Conservation (phyloP, 1,140 invertebrate genomes). For the Drosophila sechellia region DNA sequence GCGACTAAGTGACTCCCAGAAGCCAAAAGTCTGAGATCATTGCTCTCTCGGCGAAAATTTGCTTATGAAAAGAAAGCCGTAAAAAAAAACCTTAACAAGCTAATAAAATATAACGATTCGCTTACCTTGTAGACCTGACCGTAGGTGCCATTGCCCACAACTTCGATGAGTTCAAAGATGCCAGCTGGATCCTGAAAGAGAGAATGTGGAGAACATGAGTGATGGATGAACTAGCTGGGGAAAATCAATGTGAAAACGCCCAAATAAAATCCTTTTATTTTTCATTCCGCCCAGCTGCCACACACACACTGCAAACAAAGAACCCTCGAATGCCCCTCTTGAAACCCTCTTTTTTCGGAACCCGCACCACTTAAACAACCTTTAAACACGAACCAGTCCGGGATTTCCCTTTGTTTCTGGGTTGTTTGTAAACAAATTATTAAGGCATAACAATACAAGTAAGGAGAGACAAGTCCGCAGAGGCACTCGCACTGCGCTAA, state of each 20-base stretch:
- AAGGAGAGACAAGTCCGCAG: conserved; percentile 44
- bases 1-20: conserved; percentile 48
- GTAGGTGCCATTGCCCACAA: conserved; percentile 99
- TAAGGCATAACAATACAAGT: conserved; percentile 71
- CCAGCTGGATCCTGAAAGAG: conserved; percentile 97
- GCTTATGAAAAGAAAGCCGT: conserved; percentile 39
- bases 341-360: conserved; percentile 8
- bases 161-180: conserved; percentile 99
- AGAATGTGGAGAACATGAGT: conserved; percentile 43
- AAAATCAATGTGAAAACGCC: conserved; percentile 47
- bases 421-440: conserved; percentile 75
- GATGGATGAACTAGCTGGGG: conserved; percentile 15
- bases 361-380: conserved; percentile 18
- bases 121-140: conserved; percentile 99
- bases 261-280: conserved; percentile 29
- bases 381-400: conserved; percentile 23
- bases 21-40: conserved; percentile 40
- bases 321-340: conserved; percentile 17
- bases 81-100: conserved; percentile 21
- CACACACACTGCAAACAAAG: conserved; percentile 24
- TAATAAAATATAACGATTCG: conserved; percentile 38
- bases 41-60: conserved; percentile 43
- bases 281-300: conserved; percentile 13
- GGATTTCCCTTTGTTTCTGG: conserved; percentile 33
- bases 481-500: conserved; percentile 41